Conservation (phyloP, 2,888 invertebrate genomes). For the Pinctada fucata region DNA sequence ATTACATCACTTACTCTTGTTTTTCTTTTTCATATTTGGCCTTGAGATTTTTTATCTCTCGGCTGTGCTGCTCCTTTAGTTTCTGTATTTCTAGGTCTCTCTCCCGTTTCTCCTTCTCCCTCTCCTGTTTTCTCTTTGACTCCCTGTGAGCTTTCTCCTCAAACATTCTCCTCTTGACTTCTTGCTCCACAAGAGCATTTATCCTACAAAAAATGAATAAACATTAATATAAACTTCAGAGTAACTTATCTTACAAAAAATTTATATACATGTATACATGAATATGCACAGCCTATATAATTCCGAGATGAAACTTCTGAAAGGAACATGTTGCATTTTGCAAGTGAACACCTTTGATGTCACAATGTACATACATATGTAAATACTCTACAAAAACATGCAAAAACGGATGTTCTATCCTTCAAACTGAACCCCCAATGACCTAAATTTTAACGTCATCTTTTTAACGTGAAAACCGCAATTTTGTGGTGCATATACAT, state of each 20-base stretch:
- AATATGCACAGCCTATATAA: neutral
- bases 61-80: conserved; percentile 65
- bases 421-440: too few relatives aligned
- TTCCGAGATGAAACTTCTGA: too few relatives aligned
- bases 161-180: conserved; percentile 72
- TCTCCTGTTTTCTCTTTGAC: conserved; percentile 65
- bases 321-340: too few relatives aligned
- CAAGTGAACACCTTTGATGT: too few relatives aligned
- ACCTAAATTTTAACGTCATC: too few relatives aligned
- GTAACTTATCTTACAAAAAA: too few relatives aligned
- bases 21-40: conserved; percentile 63
- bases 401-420: too few relatives aligned
- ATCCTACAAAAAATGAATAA: conserved; percentile 54
- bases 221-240: neutral
- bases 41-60: conserved; percentile 68
- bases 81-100: conserved; percentile 69
- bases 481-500: too few relatives aligned
- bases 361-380: too few relatives aligned
- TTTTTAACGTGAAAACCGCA: too few relatives aligned
- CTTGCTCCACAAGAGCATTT: conserved; percentile 71
- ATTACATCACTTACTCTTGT: neutral
- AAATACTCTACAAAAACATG: too few relatives aligned
- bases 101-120: conserved; percentile 68
- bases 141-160: conserved; percentile 73
- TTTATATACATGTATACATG: neutral